Evolutionary conservation across 2,888 invertebrate genomes (phyloP), one percentile per base, ranked within the genome.

Genomic region (Salticus scenicus): DNA sequence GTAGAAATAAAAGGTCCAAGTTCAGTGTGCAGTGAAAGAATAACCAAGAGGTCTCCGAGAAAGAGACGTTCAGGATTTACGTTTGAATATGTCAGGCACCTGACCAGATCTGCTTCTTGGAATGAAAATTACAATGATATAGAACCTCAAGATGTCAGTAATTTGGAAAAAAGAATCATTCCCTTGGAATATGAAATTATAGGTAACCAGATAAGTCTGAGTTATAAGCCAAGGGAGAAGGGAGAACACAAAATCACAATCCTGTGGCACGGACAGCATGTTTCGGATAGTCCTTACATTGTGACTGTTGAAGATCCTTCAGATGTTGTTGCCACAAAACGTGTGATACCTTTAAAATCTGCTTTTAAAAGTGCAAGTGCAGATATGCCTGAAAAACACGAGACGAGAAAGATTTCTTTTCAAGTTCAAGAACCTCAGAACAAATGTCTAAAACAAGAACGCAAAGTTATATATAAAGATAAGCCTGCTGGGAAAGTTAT

Each of bases 1-100:
- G 88, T 89, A 1, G 90, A 90, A 63, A 90, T 91, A 14, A 88
- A 88, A 69, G 91, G 90, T 27, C 90, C 91, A 0, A 89, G 89
- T 30, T 90, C 89, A 8, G 84, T 89, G 14, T 90, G 89, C 76
- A 73, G 82, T 31, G 88, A 88, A 73, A 82, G 87, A 76, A 87
- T 88, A n/a, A 79, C 87, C 0, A 83, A 79, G 14, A 71, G 83
- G 7, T 88, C 88, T 10, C 87, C 88, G 1, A 88, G 82, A 64
- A 72, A 71, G 28, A 80, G 82, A 64, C 30, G 64, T 14, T 66
- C 83, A 0, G 30, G 30, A 1, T n/a, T 42, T 24, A 33, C 41
- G 10, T 71, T 37, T 72, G 67, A 57, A 42, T 76, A 37, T 4
- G n/a, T 20, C 30, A 41, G 33, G 4, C 47, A 42, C 28, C n/a